A percentile compares a stretch with the other conserved stretches of the same genome.
Evolutionary conservation across 2,888 invertebrate species (phyloP).

Genomic region (Cremastinae sp.): DNA sequence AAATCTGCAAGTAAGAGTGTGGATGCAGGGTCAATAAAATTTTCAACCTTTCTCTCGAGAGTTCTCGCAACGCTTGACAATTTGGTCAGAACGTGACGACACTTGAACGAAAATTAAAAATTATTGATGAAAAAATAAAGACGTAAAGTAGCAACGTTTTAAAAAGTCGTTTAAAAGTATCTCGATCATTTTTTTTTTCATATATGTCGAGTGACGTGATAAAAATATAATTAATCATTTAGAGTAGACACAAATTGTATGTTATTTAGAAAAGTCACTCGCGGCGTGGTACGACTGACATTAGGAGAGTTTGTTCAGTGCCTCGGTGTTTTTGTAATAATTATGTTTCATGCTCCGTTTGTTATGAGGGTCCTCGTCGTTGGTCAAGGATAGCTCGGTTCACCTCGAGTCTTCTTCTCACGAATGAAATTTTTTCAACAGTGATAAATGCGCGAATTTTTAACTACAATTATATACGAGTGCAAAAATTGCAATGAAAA

Average conservation of each 20-base stretch:
- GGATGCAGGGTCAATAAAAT: slow-evolving; percentile 6
- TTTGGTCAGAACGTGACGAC: background rate
- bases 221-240: slow-evolving; percentile 4
- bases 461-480: too few species aligned
- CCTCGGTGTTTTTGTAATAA: slow-evolving; percentile 33
- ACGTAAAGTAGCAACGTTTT: background rate
- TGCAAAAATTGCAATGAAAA: too few species aligned
- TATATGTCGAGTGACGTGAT: slow-evolving; percentile 8
- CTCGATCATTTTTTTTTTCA: background rate
- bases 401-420: slow-evolving; percentile 59
- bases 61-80: slow-evolving; percentile 13
- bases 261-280: slow-evolving; percentile 39
- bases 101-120: background rate
- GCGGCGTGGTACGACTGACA: slow-evolving; percentile 25
- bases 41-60: slow-evolving; percentile 42
- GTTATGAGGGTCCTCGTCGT: slow-evolving; percentile 70
- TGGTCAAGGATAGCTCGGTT: slow-evolving; percentile 64
- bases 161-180: background rate
- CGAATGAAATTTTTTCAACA: slow-evolving; percentile 15
- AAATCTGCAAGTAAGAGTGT: slow-evolving; percentile 22
- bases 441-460: too few species aligned
- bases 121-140: background rate
- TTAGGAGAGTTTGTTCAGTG: slow-evolving; percentile 50
- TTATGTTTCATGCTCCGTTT: slow-evolving; percentile 70
- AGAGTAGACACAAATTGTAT: slow-evolving; percentile 13